These are phyloP conservation scores for Zoanthus solanderi DNA, from an alignment of 92 coral and sea anemone species.

Conservation along the genomic window DNA sequence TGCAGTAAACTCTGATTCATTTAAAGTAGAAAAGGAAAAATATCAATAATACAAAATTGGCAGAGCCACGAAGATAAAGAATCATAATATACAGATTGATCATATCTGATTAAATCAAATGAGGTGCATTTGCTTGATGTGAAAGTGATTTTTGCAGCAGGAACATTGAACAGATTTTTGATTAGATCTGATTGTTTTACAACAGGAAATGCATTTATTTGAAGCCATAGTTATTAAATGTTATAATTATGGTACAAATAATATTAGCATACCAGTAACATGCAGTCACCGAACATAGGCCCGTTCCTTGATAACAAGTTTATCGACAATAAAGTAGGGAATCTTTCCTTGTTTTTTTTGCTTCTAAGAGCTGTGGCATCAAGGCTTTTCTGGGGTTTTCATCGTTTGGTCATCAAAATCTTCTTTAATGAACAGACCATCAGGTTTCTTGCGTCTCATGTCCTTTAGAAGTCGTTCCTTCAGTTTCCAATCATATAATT, in stretches of 20 bases:
- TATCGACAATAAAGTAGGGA: conserved; percentile 36
- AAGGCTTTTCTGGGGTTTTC: conserved; percentile 44
- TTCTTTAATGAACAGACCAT: conserved; percentile 40
- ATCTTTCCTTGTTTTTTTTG: conserved; percentile 48
- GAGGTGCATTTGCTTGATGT: conserved; percentile 19
- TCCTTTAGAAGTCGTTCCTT: conserved; percentile 40
- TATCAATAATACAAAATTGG: conserved; percentile 20
- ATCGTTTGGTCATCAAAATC: conserved; percentile 60
- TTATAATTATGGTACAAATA: conserved; percentile 2
- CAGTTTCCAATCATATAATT: conserved; percentile 58
- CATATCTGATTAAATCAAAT: conserved; percentile 15
- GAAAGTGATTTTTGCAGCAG: conserved; percentile 30
- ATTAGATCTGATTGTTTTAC: conserved; percentile 26
- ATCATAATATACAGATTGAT: conserved; percentile 11
- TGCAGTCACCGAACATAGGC: conserved; percentile 27
- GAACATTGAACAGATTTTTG: conserved; percentile 28
- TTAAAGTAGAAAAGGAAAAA: conserved; percentile 38
- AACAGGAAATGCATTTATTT: conserved; percentile 20
- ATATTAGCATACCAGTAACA: conserved; percentile 28
- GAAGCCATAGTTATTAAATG: conserved; percentile 20
- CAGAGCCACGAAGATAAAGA: conserved; percentile 22
- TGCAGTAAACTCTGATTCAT: conserved; percentile 43
- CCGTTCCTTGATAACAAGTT: conserved; percentile 25
- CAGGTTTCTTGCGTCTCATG: conserved; percentile 45
- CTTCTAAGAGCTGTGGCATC: conserved; percentile 32